Percentiles rank a stretch among this genome's conserved stretches.
Evolutionary conservation across 1,140 invertebrate species (phyloP).

Genomic region (Drosophila parvula): DNA sequence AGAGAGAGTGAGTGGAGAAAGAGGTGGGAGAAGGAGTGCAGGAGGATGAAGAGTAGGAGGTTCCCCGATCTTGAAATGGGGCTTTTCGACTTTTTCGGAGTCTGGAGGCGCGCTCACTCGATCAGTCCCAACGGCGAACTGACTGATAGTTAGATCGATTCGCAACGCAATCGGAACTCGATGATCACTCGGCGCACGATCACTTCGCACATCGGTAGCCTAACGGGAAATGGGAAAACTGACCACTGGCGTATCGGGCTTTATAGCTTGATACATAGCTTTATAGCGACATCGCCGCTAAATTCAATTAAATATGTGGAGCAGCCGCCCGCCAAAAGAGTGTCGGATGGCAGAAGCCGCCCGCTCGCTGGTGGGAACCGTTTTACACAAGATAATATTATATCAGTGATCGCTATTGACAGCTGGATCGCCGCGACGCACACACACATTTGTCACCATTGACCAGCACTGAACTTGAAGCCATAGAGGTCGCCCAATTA

Average conservation of each 20-base stretch:
- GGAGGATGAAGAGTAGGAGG: slow-evolving; percentile 1
- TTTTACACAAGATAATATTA: slow-evolving; percentile 37
- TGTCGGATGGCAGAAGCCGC: slow-evolving; percentile 31
- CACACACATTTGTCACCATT: slow-evolving; percentile 30
- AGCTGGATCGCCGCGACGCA: slow-evolving; percentile 25
- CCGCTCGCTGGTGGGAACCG: slow-evolving; percentile 54
- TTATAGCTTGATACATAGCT: slow-evolving; percentile 45
- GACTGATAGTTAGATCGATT: slow-evolving; percentile 32
- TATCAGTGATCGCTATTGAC: slow-evolving; percentile 68
- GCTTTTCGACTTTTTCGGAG: background rate
- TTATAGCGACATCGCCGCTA: slow-evolving; percentile 20
- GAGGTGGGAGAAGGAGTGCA: slow-evolving; percentile 4
- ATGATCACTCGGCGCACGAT: slow-evolving; percentile 33
- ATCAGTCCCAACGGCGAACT: slow-evolving; percentile 20
- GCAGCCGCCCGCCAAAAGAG: slow-evolving; percentile 37
- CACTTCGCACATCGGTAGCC: slow-evolving; percentile 16
- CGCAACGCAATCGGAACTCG: slow-evolving; percentile 19
- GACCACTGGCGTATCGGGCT: slow-evolving; percentile 44
- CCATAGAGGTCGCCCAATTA: slow-evolving; percentile 68
- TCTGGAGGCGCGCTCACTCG: slow-evolving; percentile 40
- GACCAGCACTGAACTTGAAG: slow-evolving; percentile 69
- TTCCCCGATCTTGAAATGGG: slow-evolving; percentile 45
- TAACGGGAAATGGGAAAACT: slow-evolving; percentile 57
- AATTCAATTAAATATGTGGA: slow-evolving; percentile 53
- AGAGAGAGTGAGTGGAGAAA: slow-evolving; percentile 6